These are phyloP conservation scores for Kryptolebias marmoratus DNA, from an alignment of 2,113 vertebrate species.

Conservation along the genomic window DNA sequence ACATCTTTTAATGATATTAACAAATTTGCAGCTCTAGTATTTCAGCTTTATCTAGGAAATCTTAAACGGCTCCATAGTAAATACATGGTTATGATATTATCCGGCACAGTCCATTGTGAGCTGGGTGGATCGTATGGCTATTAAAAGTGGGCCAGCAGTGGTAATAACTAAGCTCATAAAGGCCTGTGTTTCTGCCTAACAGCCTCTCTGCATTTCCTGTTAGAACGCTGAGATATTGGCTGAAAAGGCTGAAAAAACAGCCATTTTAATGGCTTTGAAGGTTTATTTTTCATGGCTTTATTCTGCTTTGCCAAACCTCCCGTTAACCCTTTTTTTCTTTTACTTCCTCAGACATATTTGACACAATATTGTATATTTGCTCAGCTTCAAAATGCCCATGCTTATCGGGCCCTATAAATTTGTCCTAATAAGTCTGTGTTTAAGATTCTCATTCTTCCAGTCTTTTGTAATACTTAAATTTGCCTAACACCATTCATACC, in stretches of 20 bases:
- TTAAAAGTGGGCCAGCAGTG: conserved; percentile 78
- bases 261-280: conserved; percentile 72
- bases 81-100: conserved; percentile 96
- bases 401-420: conserved; percentile 64
- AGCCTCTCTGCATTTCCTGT: conserved; percentile 79
- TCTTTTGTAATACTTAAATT: conserved; percentile 55
- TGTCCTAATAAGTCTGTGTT: conserved; percentile 48
- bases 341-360: conserved; percentile 65
- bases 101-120: conserved; percentile 83
- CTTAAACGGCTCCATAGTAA: conserved; percentile 96
- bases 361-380: conserved; percentile 59
- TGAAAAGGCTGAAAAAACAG: conserved; percentile 63
- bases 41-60: conserved; percentile 96
- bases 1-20: conserved; percentile 99
- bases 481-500: conserved; percentile 37
- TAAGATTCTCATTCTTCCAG: conserved; percentile 44
- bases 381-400: conserved; percentile 49
- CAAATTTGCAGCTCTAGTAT: conserved; percentile 96
- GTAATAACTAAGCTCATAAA: conserved; percentile 81
- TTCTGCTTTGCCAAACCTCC: conserved; percentile 68
- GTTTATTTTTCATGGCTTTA: conserved; percentile 63
- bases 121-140: conserved; percentile 83
- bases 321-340: conserved; percentile 68
- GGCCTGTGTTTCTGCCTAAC: conserved; percentile 70
- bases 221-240: conserved; percentile 71